These are phyloP conservation scores for Aethes cnicana DNA, from an alignment of 2,888 invertebrate species.

Conservation along the genomic window DNA sequence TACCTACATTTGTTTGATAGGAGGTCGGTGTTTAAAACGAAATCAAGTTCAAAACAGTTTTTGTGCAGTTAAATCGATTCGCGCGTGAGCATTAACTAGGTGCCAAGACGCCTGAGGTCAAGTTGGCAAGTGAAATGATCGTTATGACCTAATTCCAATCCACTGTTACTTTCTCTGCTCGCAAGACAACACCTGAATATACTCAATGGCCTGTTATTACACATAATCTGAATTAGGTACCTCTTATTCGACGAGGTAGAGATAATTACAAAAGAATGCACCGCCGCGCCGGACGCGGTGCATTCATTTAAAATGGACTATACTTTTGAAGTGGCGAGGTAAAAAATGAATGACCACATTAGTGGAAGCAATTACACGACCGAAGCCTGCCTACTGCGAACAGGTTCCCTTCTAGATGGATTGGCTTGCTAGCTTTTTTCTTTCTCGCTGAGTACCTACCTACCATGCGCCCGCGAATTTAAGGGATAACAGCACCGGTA, in stretches of 20 bases:
- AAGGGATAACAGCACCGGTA: slow-evolving; percentile 35
- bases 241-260: slow-evolving; percentile 57
- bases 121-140: slow-evolving; percentile 23
- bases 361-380: slow-evolving; percentile 61
- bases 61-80: slow-evolving; percentile 11
- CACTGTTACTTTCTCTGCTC: slow-evolving; percentile 15
- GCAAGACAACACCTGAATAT: slow-evolving; percentile 6
- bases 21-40: too few relatives aligned
- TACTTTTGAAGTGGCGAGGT: slow-evolving; percentile 47
- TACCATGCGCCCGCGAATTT: slow-evolving; percentile 14
- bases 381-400: slow-evolving; percentile 42
- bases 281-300: slow-evolving; percentile 43
- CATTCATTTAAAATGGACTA: slow-evolving; percentile 43
- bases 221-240: slow-evolving; percentile 49
- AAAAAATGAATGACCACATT: slow-evolving; percentile 53
- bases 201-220: slow-evolving; percentile 51
- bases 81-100: slow-evolving; percentile 18
- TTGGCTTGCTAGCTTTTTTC: slow-evolving; percentile 32
- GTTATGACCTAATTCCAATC: slow-evolving; percentile 15
- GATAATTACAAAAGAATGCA: slow-evolving; percentile 62
- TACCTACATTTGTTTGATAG: neutral
- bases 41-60: slow-evolving; percentile 5
- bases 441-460: slow-evolving; percentile 22
- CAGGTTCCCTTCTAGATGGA: slow-evolving; percentile 47
- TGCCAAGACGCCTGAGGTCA: slow-evolving; percentile 7